Evolutionary conservation across 2,797 vertebrate species (phyloP).

Genomic region (Carcharodon carcharias): DNA sequence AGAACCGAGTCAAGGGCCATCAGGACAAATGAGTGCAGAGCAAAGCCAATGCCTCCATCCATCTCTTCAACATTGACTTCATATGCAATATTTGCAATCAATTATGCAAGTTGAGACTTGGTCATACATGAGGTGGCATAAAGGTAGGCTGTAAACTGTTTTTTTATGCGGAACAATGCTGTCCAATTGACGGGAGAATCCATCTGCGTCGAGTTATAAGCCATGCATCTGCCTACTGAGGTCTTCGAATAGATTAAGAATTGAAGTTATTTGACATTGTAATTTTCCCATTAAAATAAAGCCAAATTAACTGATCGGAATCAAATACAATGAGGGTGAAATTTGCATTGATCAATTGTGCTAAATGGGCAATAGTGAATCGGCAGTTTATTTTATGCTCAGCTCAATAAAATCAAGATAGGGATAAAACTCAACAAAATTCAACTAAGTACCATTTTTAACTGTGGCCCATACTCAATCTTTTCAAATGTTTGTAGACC

Average conservation of each 20-base stretch:
- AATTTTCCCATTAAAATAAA: neutral
- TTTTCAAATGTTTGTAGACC: neutral
- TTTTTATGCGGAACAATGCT: too few relatives aligned
- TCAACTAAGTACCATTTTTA: neutral
- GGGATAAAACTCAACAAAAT: neutral
- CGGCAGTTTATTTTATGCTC: neutral
- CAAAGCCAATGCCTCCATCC: too few relatives aligned
- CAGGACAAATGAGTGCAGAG: too few relatives aligned
- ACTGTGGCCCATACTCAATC: neutral
- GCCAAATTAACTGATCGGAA: neutral
- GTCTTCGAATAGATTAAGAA: neutral
- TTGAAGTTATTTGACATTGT: neutral
- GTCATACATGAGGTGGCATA: too few relatives aligned
- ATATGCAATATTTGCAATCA: too few relatives aligned
- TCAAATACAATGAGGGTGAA: neutral
- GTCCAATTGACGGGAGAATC: too few relatives aligned
- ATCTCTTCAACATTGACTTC: too few relatives aligned
- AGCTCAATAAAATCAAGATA: neutral
- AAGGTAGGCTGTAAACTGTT: too few relatives aligned
- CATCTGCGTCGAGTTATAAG: neutral
- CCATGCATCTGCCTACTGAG: neutral
- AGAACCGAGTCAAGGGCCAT: too few relatives aligned
- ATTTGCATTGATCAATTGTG: neutral
- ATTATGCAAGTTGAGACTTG: too few relatives aligned
- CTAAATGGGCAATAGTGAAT: neutral